Evolutionary conservation across 2,113 vertebrate species (phyloP).

Genomic region (Cryptoleucopteryx plumbea): DNA sequence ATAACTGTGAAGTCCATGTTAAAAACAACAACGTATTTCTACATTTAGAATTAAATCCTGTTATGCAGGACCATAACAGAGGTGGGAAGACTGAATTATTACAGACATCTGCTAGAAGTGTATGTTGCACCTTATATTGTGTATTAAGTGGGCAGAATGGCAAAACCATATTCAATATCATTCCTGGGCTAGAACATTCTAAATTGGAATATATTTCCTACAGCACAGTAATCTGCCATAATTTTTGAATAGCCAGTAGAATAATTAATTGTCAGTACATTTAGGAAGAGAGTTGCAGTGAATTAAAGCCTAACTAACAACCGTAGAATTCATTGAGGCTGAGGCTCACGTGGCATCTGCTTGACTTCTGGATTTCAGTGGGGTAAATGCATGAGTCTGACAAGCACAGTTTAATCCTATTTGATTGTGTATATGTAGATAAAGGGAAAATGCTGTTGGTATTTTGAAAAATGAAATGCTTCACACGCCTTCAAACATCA

Average conservation of each 20-base stretch:
- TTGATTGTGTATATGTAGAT: background rate
- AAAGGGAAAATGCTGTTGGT: background rate
- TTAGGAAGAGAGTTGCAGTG: background rate
- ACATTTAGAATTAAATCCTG: background rate
- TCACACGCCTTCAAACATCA: background rate
- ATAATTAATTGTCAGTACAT: background rate
- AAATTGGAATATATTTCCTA: background rate
- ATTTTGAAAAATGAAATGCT: background rate
- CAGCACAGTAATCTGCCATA: background rate
- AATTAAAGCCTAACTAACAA: background rate
- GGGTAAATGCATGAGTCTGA: background rate
- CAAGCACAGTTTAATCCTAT: background rate
- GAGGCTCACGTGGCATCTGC: background rate
- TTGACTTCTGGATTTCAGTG: background rate
- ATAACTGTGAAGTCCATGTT: background rate
- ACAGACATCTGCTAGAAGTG: background rate
- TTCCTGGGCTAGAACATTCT: background rate
- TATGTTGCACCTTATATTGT: background rate
- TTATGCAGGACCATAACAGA: background rate
- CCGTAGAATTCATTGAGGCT: background rate
- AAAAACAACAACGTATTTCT: background rate
- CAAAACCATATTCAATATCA: background rate
- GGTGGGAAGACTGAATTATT: background rate
- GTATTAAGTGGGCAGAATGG: background rate
- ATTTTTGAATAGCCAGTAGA: background rate